Conservation (phyloP, 1,140 invertebrate genomes). For the Dermatophagoides farinae region DNA sequence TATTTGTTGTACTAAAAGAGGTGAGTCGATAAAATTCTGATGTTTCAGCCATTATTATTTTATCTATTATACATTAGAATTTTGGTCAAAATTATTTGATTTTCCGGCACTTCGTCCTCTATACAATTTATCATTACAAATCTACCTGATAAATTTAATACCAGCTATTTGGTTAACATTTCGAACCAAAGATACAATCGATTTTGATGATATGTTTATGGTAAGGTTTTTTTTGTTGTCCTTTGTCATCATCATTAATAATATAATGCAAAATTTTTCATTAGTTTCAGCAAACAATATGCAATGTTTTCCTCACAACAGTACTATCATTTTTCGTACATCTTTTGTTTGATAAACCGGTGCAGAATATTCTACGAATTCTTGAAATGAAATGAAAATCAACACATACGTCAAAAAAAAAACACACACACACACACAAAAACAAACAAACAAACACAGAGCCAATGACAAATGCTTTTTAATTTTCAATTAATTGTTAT, state of each 20-base stretch:
- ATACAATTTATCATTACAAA: constrained; percentile 3
- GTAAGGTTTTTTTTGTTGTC: not conserved
- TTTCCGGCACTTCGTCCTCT: not conserved
- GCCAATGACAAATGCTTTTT: not conserved
- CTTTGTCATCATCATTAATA: not conserved
- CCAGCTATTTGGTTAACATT: not conserved
- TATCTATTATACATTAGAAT: not conserved
- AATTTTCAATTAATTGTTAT: not conserved
- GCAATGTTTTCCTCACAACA: constrained; percentile 4
- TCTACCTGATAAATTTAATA: constrained; percentile 5
- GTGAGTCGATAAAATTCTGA: not conserved
- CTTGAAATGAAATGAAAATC: not conserved
- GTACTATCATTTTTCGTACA: constrained; percentile 2
- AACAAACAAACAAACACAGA: not conserved
- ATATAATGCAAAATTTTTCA: not conserved
- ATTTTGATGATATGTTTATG: not conserved
- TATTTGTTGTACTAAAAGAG: constrained; percentile 1
- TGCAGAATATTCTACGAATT: constrained; percentile 5
- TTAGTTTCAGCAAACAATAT: not conserved
- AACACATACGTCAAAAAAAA: no score
- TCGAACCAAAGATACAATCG: not conserved
- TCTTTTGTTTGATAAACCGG: constrained; percentile 7
- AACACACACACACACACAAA: no score
- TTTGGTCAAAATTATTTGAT: not conserved
- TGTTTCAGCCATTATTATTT: not conserved